These are phyloP conservation scores for Aphelocoma californica DNA, from an alignment of 2,797 vertebrate genomes.

Conservation along the genomic window DNA sequence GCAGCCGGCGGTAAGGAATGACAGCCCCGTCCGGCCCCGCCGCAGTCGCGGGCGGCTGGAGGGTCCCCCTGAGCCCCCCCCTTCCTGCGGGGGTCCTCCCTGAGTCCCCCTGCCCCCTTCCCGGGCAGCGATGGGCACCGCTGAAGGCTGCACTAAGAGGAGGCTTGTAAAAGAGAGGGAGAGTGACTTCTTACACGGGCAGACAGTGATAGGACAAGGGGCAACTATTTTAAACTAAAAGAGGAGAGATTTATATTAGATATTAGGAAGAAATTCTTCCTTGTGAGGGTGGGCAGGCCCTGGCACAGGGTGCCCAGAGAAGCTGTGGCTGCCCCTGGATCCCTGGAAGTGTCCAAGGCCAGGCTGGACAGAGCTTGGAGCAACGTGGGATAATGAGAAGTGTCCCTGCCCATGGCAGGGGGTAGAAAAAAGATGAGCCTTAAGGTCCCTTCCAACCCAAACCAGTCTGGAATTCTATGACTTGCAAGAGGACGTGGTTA, in stretches of 20 bases:
- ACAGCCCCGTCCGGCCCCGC: neutral
- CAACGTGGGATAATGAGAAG: neutral
- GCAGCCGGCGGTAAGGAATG: conserved; percentile 35
- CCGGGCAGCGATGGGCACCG: neutral
- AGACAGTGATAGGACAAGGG: neutral
- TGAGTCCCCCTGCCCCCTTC: neutral
- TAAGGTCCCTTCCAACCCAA: neutral
- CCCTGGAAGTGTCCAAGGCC: neutral
- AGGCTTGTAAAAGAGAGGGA: neutral
- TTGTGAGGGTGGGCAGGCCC: neutral
- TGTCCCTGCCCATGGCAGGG: neutral
- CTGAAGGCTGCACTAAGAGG: too few species aligned
- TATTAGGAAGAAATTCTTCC: neutral
- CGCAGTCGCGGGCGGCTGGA: neutral
- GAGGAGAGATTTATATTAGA: neutral
- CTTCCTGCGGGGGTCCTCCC: too few species aligned
- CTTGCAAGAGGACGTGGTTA: neutral
- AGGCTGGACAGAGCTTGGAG: neutral
- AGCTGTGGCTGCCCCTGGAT: neutral
- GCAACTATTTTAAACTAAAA: neutral
- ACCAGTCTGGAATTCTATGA: neutral
- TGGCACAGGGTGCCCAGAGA: neutral
- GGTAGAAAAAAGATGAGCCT: neutral
- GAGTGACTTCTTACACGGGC: neutral
- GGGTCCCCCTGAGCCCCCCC: neutral